These are phyloP conservation scores for Peromyscus californicus DNA, from an alignment of 2,113 vertebrate genomes.

Conservation along the genomic window DNA sequence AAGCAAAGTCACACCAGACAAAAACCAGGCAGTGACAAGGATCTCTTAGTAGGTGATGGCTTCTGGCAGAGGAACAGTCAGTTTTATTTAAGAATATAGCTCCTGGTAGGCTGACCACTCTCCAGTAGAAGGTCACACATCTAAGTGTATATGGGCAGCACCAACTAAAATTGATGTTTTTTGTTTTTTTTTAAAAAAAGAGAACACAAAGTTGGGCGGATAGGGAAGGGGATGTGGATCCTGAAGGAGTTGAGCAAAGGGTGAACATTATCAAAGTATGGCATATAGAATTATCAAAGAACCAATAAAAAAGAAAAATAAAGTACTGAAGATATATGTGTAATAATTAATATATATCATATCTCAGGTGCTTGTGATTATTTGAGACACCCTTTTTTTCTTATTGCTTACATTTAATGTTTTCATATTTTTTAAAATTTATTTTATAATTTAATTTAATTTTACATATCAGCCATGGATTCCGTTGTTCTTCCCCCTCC, in stretches of 20 bases:
- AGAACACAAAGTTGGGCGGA: background rate
- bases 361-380: background rate
- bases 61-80: background rate
- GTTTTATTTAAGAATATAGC: background rate
- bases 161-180: background rate
- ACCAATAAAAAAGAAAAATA: too few relatives aligned
- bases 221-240: background rate
- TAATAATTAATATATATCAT: background rate
- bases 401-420: too few relatives aligned
- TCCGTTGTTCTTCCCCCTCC: too few relatives aligned
- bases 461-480: too few relatives aligned
- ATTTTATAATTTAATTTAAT: too few relatives aligned
- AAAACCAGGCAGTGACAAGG: background rate
- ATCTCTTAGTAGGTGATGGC: background rate
- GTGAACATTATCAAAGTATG: background rate
- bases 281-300: background rate
- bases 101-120: background rate
- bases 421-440: too few relatives aligned
- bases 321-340: background rate
- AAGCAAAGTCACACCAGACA: background rate
- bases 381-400: background rate
- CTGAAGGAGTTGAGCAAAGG: background rate
- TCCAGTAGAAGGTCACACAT: background rate
- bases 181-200: background rate
- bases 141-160: background rate